Evolutionary conservation across 2,113 vertebrate genomes (phyloP).

Genomic region (Oceanodroma tethys): DNA sequence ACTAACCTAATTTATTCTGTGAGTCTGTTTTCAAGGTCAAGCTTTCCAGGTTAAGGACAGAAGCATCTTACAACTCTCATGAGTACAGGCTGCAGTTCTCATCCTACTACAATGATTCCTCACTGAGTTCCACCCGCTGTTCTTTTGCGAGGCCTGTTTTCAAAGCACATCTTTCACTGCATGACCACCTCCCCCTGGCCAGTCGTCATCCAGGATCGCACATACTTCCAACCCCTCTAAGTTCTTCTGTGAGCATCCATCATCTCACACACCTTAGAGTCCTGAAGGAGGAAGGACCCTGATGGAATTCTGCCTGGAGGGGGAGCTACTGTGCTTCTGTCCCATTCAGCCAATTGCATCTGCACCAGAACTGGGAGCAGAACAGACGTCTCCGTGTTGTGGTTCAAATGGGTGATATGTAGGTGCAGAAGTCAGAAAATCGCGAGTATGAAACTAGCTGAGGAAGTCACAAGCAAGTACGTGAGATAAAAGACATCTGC

Average conservation of each 20-base stretch:
- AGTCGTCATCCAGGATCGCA: background rate
- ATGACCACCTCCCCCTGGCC: background rate
- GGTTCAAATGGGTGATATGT: background rate
- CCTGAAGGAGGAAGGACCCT: background rate
- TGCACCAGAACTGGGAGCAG: background rate
- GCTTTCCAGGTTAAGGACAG: constrained; percentile 18
- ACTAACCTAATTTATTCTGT: background rate
- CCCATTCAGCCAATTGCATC: background rate
- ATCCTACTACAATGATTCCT: background rate
- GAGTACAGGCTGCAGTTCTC: background rate
- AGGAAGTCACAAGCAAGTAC: background rate
- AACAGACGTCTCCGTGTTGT: background rate
- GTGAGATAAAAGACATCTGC: background rate
- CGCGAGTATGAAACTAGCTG: background rate
- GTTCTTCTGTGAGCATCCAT: background rate
- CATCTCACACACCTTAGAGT: background rate
- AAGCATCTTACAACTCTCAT: background rate
- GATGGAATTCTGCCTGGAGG: background rate
- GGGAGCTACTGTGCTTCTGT: background rate
- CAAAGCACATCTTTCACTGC: background rate
- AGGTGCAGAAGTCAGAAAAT: background rate
- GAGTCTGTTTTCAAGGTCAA: constrained; percentile 23
- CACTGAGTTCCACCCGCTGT: background rate
- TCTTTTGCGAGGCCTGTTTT: background rate
- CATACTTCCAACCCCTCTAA: background rate